Percentiles rank a stretch among this genome's conserved stretches.
Evolutionary conservation across 2,113 vertebrate genomes (phyloP).

Genomic region (Silurus meridionalis): DNA sequence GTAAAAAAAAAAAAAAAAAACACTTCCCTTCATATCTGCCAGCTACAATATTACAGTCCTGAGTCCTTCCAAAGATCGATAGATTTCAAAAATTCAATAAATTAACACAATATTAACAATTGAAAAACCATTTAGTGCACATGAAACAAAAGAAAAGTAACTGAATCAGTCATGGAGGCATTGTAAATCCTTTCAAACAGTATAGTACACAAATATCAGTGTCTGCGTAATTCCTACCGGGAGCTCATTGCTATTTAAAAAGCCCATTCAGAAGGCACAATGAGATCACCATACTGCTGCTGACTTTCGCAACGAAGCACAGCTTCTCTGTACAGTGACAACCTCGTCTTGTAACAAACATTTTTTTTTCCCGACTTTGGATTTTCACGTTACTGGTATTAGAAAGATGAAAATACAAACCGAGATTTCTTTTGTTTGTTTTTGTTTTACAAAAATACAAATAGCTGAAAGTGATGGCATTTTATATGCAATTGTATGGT

Average conservation of each 20-base stretch:
- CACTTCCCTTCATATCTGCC: background rate
- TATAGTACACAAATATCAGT: conserved; percentile 31
- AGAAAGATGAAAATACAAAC: conserved; percentile 39
- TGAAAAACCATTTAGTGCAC: background rate
- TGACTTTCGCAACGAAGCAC: conserved; percentile 36
- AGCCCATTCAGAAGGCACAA: conserved; percentile 63
- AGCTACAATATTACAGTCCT: background rate
- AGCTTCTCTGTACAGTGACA: background rate
- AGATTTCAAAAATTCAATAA: conserved; percentile 19
- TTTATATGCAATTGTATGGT: conserved; percentile 49
- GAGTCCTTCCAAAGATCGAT: conserved; percentile 34
- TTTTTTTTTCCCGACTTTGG: conserved; percentile 11
- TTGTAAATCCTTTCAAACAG: conserved; percentile 28
- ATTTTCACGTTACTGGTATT: background rate
- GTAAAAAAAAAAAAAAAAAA: background rate
- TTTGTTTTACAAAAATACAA: conserved; percentile 32
- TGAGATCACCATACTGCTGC: conserved; percentile 53
- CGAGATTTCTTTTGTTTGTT: background rate
- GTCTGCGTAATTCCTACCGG: conserved; percentile 38
- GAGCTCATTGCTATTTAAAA: conserved; percentile 43
- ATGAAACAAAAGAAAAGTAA: background rate
- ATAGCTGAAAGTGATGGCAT: conserved; percentile 57
- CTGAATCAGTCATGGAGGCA: background rate
- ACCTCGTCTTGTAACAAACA: conserved; percentile 15
- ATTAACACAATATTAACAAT: conserved; percentile 21